Conservation (phyloP, 2,888 invertebrate genomes). For the Aphodius sticticus region DNA sequence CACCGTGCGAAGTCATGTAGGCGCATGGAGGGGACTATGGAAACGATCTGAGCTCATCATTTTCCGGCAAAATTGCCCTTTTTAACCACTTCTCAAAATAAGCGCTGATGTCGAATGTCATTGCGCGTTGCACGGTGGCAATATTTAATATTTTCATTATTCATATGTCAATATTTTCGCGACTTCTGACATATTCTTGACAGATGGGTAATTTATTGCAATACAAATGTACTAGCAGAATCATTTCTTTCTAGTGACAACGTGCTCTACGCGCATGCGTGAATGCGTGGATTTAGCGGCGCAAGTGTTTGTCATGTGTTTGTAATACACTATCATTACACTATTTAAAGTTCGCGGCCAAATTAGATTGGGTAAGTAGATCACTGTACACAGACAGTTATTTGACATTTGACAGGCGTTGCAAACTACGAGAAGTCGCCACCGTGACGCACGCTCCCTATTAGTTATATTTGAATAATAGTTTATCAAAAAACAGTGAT, state of each 20-base stretch:
- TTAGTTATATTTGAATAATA: neutral
- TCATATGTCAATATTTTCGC: too few relatives aligned
- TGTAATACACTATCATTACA: neutral
- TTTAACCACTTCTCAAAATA: too few relatives aligned
- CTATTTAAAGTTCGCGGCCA: neutral
- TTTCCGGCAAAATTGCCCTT: too few relatives aligned
- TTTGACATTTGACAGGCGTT: constrained; percentile 4
- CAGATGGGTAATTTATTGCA: too few relatives aligned
- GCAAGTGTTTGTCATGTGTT: neutral
- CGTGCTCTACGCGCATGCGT: neutral
- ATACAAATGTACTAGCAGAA: neutral
- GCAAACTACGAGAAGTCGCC: neutral
- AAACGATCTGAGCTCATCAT: too few relatives aligned
- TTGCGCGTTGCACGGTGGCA: too few relatives aligned
- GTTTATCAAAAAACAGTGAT: neutral
- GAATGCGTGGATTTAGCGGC: neutral
- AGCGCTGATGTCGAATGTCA: too few relatives aligned
- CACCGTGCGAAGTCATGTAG: too few relatives aligned
- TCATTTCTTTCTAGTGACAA: neutral
- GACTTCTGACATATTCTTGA: too few relatives aligned
- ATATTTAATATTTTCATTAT: too few relatives aligned
- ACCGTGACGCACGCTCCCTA: neutral
- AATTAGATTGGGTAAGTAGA: neutral
- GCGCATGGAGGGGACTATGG: too few relatives aligned
- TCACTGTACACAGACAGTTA: neutral